These are phyloP conservation scores for Phortica okadai DNA, from an alignment of 2,888 invertebrate genomes.

Conservation along the genomic window DNA sequence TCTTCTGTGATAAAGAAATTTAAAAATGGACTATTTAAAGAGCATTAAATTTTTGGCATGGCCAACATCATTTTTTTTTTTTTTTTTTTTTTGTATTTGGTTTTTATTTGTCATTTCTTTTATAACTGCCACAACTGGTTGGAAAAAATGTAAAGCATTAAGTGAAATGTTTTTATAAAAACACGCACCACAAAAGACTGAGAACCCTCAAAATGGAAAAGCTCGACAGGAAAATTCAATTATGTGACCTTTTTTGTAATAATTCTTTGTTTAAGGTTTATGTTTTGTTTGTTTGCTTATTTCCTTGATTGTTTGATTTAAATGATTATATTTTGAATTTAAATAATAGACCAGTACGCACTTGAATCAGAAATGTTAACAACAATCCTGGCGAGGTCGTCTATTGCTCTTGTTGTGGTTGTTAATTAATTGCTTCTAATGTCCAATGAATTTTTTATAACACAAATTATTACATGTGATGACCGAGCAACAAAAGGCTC, in stretches of 20 bases:
- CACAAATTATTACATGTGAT: not conserved
- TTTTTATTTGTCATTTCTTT: too few species aligned
- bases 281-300: slow-evolving; percentile 33
- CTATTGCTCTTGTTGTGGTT: slow-evolving; percentile 5
- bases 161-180: not conserved
- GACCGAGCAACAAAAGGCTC: too few species aligned
- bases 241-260: slow-evolving; percentile 51
- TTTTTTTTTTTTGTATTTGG: too few species aligned
- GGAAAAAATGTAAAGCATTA: not conserved
- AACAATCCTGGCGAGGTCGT: not conserved
- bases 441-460: slow-evolving; percentile 21
- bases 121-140: too few species aligned
- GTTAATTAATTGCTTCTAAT: slow-evolving; percentile 34
- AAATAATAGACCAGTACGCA: slow-evolving; percentile 32
- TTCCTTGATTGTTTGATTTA: slow-evolving; percentile 46
- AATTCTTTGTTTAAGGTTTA: not conserved
- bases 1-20: too few species aligned
- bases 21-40: too few species aligned
- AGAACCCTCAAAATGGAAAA: slow-evolving; percentile 49
- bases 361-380: slow-evolving; percentile 21
- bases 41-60: too few species aligned
- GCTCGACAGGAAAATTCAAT: slow-evolving; percentile 64
- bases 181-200: not conserved
- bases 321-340: slow-evolving; percentile 41
- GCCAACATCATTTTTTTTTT: too few species aligned